Evolutionary conservation across 1,140 invertebrate genomes (phyloP), one percentile per base, ranked within the genome.

Genomic region (Adelges cooleyi): DNA sequence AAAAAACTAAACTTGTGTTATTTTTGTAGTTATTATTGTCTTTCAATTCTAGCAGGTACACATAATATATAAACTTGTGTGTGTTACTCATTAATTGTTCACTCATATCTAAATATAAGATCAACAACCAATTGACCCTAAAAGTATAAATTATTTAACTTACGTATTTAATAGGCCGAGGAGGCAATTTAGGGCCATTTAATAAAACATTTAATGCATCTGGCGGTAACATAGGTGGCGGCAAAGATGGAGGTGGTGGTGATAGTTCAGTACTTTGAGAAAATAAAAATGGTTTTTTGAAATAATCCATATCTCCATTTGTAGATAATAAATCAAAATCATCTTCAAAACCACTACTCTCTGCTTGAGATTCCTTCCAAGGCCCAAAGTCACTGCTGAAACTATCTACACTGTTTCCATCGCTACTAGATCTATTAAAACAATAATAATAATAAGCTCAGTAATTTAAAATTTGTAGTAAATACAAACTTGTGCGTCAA

Each of bases 321-420:
- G 68, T 17, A 66, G n/a, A 46, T 66, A 75, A 80, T 18, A 83
- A 78, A 70, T 85, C 83, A 73, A 86, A 86, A 71, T 87, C 85
- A 75, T 87, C 85, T 72, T 86, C 85, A 70, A 86, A 86, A 23
- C 81, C 84, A 76, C 84, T 86, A 17, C 56, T 62, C 73, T 86
- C 84, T 51, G 82, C 80, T 71, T 84, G 82, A n/a, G 83, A 86
- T 59, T 44, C 27, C 23, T 59, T 66, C 52, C 67, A 66, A 22
- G 79, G 80, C 22, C 81, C 82, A n/a, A 80, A 80, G 72, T 86
- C 84, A 25, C 84, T 86, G 51, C 84, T 84, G 69, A 86, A 86
- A 71, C 85, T 86, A 69, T 86, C 83, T 2, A 86, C 80, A 72
- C 84, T 86, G 1, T 85, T 77, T 22, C 83, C 84, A 71, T 86